These are phyloP conservation scores for Crocallis elinguaria DNA, from an alignment of 2,888 invertebrate species.

Conservation along the genomic window DNA sequence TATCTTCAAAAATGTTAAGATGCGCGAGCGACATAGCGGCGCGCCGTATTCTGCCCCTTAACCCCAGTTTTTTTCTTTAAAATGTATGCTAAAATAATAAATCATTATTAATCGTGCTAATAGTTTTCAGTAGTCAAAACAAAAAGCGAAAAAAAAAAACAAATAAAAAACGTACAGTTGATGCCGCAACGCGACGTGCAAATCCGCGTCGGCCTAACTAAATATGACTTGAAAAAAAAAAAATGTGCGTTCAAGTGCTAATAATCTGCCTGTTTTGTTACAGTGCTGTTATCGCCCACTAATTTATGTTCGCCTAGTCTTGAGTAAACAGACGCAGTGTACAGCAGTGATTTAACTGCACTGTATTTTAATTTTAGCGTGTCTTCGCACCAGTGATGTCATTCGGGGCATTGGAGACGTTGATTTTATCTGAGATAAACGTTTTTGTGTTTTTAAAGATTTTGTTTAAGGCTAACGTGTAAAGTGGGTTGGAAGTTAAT, in stretches of 20 bases:
- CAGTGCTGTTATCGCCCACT: conserved; percentile 18
- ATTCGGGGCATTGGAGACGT: conserved; percentile 39
- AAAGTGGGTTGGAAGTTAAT: conserved; percentile 42
- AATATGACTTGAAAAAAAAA: background rate
- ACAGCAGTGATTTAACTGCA: conserved; percentile 38
- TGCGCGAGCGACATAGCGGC: too few relatives aligned
- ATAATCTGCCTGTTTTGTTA: conserved; percentile 4
- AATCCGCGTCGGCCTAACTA: too few relatives aligned
- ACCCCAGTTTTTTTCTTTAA: too few relatives aligned
- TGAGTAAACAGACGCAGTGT: conserved; percentile 32
- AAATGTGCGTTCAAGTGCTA: conserved; percentile 5
- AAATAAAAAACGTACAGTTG: too few relatives aligned
- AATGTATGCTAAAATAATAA: too few relatives aligned
- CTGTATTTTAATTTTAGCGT: conserved; percentile 48
- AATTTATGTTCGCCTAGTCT: conserved; percentile 30
- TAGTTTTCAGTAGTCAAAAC: too few relatives aligned
- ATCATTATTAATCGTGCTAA: too few relatives aligned
- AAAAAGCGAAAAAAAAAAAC: too few relatives aligned
- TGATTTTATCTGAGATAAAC: conserved; percentile 18
- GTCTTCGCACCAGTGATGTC: conserved; percentile 51
- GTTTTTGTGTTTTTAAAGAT: conserved; percentile 27
- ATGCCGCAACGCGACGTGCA: too few relatives aligned
- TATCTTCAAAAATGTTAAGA: too few relatives aligned
- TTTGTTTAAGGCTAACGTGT: conserved; percentile 30
- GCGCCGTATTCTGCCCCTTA: too few relatives aligned